Conservation (phyloP, 2,113 vertebrate genomes). For the Rafetus swinhoei region DNA sequence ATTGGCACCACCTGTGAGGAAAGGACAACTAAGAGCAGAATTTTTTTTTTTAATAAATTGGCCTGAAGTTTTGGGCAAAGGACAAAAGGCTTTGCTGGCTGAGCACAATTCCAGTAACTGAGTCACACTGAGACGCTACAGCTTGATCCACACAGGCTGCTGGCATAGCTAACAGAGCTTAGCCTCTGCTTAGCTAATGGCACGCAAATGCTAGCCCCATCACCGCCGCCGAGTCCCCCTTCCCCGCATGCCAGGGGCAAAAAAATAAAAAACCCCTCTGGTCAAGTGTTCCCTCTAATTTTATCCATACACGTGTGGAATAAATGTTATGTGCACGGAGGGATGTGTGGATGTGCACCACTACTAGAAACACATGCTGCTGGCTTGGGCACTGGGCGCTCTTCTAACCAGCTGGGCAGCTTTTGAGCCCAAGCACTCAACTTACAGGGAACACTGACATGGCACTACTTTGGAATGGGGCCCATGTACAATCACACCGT, state of each 20-base stretch:
- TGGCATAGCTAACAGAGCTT: conserved; percentile 62
- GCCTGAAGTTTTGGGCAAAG: conserved; percentile 79
- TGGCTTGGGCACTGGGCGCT: no score
- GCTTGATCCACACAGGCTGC: conserved; percentile 57
- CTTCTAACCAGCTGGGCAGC: no score
- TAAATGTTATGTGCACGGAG: no score
- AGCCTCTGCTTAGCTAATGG: conserved; percentile 28
- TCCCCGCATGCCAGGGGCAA: neutral
- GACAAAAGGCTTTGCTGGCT: conserved; percentile 82
- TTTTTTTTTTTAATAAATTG: conserved; percentile 73
- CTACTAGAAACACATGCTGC: no score
- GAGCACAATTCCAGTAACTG: conserved; percentile 74
- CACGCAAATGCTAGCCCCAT: conserved; percentile 22
- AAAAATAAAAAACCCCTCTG: neutral
- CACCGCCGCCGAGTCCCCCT: neutral
- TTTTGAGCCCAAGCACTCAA: no score
- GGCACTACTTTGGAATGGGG: neutral
- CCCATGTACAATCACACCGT: neutral
- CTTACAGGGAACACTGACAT: rapidly evolving
- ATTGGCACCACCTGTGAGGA: conserved; percentile 79
- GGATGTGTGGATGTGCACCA: no score
- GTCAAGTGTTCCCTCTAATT: no score
- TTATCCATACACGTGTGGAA: no score
- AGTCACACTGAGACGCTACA: conserved; percentile 75
- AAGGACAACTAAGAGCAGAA: conserved; percentile 81